phyloP scores from a whole-genome alignment of 2,113 vertebrate species.

The Plectropomus leopardus region DNA sequence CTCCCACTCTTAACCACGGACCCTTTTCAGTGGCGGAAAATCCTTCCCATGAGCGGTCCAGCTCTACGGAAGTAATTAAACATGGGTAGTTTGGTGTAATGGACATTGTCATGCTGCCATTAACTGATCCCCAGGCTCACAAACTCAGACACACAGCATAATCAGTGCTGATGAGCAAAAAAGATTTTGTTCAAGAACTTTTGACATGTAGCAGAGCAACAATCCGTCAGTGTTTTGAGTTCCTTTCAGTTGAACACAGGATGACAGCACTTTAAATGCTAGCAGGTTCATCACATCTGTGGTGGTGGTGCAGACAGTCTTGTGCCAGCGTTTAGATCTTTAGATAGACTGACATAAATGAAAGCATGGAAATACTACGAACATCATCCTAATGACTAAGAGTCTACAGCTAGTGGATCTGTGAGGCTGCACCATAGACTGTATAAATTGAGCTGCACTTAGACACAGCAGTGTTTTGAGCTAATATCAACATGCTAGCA shows the following conservation, averaged over 20 bases:
- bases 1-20: conserved; percentile 38
- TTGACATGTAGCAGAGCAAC: conserved; percentile 15
- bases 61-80: conserved; percentile 82
- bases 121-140: conserved; percentile 71
- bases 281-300: background rate
- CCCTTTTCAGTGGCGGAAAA: conserved; percentile 77
- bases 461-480: background rate
- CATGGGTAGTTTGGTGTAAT: conserved; percentile 83
- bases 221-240: background rate
- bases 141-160: conserved; percentile 33
- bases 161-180: conserved; percentile 16
- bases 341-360: background rate
- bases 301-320: background rate
- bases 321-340: background rate
- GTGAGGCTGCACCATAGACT: background rate
- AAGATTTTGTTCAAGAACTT: conserved; percentile 20
- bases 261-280: background rate
- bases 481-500: background rate
- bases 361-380: background rate
- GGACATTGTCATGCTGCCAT: conserved; percentile 79
- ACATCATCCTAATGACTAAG: background rate
- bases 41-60: conserved; percentile 76
- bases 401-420: background rate
- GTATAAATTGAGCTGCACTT: background rate
- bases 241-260: background rate